These are phyloP conservation scores for Heliconius aoede DNA, from an alignment of 2,888 invertebrate genomes.

Conservation along the genomic window DNA sequence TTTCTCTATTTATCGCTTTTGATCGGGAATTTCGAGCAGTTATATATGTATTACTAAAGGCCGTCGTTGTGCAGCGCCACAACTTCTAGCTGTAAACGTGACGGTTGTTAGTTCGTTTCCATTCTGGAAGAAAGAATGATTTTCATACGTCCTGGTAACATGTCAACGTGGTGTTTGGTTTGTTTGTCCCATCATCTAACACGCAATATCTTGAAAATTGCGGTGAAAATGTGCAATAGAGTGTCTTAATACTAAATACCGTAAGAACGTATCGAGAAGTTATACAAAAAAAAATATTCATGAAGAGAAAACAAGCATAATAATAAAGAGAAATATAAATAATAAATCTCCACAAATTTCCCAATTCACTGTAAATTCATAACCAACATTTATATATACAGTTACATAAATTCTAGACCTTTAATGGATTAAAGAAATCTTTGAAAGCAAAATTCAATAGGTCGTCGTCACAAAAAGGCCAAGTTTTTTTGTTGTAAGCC, in stretches of 20 bases:
- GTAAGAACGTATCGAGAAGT: no score
- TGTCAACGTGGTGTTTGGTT: not conserved
- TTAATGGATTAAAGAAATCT: constrained; percentile 31
- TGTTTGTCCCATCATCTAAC: not conserved
- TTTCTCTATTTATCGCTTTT: no score
- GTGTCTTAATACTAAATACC: not conserved
- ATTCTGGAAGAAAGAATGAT: no score
- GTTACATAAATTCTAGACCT: constrained; percentile 16
- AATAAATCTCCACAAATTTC: not conserved
- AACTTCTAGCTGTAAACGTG: no score
- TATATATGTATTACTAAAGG: no score
- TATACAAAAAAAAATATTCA: no score
- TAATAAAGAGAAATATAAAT: not conserved
- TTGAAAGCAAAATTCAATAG: constrained; percentile 40
- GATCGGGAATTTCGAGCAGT: no score
- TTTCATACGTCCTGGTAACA: not conserved
- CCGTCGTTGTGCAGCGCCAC: no score
- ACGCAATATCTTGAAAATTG: not conserved
- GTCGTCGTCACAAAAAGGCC: constrained; percentile 35
- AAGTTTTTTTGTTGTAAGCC: constrained; percentile 35
- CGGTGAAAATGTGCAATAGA: no score
- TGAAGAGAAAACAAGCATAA: not conserved
- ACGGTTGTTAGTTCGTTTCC: no score
- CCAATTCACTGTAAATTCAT: not conserved
- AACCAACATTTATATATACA: not conserved